Conservation (phyloP, 1,140 invertebrate genomes). For the Trachelipus rathkii region DNA sequence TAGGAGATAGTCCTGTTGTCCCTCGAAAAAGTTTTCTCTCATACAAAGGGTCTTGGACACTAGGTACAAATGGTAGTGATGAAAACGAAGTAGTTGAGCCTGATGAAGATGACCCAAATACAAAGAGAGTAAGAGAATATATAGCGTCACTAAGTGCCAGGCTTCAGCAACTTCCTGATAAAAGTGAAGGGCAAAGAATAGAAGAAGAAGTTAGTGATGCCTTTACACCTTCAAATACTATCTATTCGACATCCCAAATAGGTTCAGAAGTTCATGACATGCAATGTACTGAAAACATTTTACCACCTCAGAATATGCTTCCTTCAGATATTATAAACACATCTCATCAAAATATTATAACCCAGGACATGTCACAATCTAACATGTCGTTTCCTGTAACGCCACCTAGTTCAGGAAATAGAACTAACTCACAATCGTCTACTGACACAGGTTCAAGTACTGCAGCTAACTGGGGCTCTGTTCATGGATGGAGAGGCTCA, state of each 20-base stretch:
- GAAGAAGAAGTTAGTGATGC: no score
- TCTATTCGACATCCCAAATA: no score
- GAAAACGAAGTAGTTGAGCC: neutral
- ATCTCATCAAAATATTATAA: no score
- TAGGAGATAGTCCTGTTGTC: slow-evolving; percentile 3
- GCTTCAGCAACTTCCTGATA: slow-evolving; percentile 38
- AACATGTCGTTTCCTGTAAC: neutral
- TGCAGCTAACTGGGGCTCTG: neutral
- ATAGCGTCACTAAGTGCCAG: slow-evolving; percentile 42
- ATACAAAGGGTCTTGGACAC: slow-evolving; percentile 1
- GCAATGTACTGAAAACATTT: no score
- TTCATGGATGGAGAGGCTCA: slow-evolving; percentile 3
- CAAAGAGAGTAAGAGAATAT: slow-evolving; percentile 39
- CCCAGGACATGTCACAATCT: neutral
- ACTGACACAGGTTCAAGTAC: neutral
- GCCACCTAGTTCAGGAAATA: neutral
- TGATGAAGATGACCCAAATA: slow-evolving; percentile 13
- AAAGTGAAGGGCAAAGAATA: neutral
- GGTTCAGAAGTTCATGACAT: no score
- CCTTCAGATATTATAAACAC: no score
- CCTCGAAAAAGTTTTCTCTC: neutral
- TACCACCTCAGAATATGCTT: no score
- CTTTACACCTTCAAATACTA: no score
- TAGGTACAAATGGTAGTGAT: neutral
- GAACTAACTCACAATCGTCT: neutral